Evolutionary conservation across 2,888 invertebrate species (phyloP), one percentile per base, ranked within the genome.

Genomic region (Chirona hameri): DNA sequence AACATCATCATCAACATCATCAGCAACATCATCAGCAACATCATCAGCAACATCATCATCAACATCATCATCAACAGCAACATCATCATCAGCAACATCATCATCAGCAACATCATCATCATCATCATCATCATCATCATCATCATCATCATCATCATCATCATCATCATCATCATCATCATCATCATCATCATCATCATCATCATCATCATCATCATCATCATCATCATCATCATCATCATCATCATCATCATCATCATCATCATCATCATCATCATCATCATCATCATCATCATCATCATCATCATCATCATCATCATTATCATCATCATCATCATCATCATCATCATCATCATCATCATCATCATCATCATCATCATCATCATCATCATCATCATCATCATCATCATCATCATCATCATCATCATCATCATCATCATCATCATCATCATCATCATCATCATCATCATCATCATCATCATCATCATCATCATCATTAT

Each of bases 71-170:
- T n/a, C n/a, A n/a, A n/a, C n/a, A n/a, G n/a, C n/a, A n/a, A n/a
- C n/a, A n/a, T n/a, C n/a, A n/a, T n/a, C n/a, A n/a, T n/a, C n/a
- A n/a, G n/a, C n/a, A n/a, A n/a, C n/a, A n/a, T n/a, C n/a, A n/a
- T n/a, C n/a, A n/a, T n/a, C n/a, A n/a, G n/a, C n/a, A n/a, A n/a
- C n/a, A n/a, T n/a, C n/a, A n/a, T n/a, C n/a, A n/a, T n/a, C n/a
- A n/a, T n/a, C n/a, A n/a, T n/a, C n/a, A n/a, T n/a, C n/a, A n/a
- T n/a, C n/a, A n/a, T n/a, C n/a, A n/a, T n/a, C n/a, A n/a, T n/a
- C n/a, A n/a, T n/a, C n/a, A 65, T 65, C 65, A 65, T 65, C 65
- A 65, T 65, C 65, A 65, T 65, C 65, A 65, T 65, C 65, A 65
- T 65, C 65, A 65, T 65, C 65, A 65, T 65, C 65, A 65, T 65